Evolutionary conservation across 2,113 vertebrate species (phyloP), one percentile per base, ranked within the genome.

Genomic region (Mus pahari): DNA sequence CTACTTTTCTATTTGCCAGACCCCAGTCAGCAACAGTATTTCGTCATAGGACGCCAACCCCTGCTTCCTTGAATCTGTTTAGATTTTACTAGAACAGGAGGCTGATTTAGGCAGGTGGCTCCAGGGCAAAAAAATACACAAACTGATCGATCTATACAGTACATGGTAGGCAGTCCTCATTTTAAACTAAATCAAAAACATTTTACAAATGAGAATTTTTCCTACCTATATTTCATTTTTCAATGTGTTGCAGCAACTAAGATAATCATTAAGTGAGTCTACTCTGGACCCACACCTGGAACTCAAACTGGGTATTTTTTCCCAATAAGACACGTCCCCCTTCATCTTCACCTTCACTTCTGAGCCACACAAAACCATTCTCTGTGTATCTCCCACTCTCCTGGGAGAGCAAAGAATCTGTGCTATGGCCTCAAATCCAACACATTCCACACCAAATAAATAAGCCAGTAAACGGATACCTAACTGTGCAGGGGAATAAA

Each of bases 391-490:
- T 39, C 82, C 86, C 90, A 93, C 73, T 92, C 90, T 96, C 91
- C 79, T 0, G 22, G 1, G 82, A 97, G 9, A 0, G 42, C 90
- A 97, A 94, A 97, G 95, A 95, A 97, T 97, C 93, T 96, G 90
- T 53, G 26, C 86, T 97, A 0, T n/a, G 90, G 95, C 75, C 96
- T 94, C 96, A 97, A 97, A 97, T 62, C 96, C 97, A 83, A 90
- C 95, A 98, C 90, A 97, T 96, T 97, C 97, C 97, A 98, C 95
- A 98, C 96, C 98, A 0, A 98, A 98, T 97, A 96, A 91, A 96
- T 89, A 97, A 97, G 96, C 96, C 92, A 86, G 75, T 48, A 82
- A 95, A 96, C 90, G 81, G 50, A 96, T 79, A 90, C 71, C 91
- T 96, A 94, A 81, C 66, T 90, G 70, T 91, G 77, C 28, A 55